Evolutionary conservation across 2,113 vertebrate species (phyloP).

Genomic region (Laticauda colubrina): DNA sequence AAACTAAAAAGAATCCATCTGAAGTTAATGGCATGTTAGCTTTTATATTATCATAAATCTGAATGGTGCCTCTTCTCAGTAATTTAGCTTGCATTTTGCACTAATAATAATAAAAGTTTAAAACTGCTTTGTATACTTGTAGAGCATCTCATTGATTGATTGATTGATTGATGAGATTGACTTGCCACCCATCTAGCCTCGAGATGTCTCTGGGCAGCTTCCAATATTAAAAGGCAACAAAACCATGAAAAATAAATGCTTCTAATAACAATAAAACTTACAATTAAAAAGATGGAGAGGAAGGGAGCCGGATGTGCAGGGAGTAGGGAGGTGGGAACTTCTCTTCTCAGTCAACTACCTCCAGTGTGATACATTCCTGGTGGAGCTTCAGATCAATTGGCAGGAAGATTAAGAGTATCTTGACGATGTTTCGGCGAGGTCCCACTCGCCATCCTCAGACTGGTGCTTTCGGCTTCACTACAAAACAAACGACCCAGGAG

Average conservation of each 20-base stretch:
- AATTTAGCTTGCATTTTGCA: not conserved
- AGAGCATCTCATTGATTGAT: not conserved
- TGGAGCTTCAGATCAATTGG: no score
- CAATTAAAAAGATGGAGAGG: not conserved
- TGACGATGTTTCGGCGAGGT: no score
- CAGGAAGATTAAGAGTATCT: no score
- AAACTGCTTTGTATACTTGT: not conserved
- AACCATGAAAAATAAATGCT: not conserved
- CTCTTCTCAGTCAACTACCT: not conserved
- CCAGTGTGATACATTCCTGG: not conserved
- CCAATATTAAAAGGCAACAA: not conserved
- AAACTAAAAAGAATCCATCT: not conserved
- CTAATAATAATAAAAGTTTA: not conserved
- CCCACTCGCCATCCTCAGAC: no score
- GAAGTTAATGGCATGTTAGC: not conserved
- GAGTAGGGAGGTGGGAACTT: not conserved
- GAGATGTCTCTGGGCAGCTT: not conserved
- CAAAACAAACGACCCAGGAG: no score
- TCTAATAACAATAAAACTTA: not conserved
- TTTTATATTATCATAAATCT: not conserved
- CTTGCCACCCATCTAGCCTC: not conserved
- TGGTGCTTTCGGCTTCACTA: no score
- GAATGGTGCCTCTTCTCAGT: not conserved
- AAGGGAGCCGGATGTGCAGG: not conserved
- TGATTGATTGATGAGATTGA: not conserved